Conservation (phyloP, 2,113 vertebrate genomes). For the Chaetodon trifascialis region DNA sequence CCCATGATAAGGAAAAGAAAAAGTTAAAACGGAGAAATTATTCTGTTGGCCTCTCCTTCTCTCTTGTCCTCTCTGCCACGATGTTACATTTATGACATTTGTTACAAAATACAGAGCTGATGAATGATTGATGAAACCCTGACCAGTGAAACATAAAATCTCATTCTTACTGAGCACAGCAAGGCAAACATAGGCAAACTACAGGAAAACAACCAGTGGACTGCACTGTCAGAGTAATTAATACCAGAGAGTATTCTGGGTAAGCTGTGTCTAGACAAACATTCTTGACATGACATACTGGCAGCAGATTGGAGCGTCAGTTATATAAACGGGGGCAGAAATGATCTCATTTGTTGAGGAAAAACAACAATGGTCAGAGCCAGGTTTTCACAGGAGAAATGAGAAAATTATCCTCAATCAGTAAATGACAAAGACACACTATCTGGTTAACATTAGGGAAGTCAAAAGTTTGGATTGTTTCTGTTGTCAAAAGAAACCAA, state of each 20-base stretch:
- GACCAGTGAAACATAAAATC: constrained; percentile 45
- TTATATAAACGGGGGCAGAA: constrained; percentile 20
- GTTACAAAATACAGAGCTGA: constrained; percentile 60
- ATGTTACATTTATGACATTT: constrained; percentile 39
- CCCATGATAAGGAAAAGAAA: neutral
- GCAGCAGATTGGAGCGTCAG: constrained; percentile 13
- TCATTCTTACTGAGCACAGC: constrained; percentile 20
- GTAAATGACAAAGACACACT: neutral
- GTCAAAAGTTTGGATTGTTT: neutral
- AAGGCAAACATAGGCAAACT: constrained; percentile 31
- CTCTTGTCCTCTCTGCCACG: constrained; percentile 36
- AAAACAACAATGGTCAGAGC: neutral
- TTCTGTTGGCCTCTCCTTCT: neutral
- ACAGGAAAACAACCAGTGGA: constrained; percentile 18
- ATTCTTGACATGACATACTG: constrained; percentile 6
- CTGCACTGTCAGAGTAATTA: constrained; percentile 31
- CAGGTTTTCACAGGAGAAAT: neutral
- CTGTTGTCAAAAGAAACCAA: neutral
- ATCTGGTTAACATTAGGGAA: neutral
- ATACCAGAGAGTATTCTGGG: constrained; percentile 39
- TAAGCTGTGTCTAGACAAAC: constrained; percentile 38
- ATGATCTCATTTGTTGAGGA: constrained; percentile 1
- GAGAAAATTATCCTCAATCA: neutral
- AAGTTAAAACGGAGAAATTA: neutral
- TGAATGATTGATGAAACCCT: constrained; percentile 66